A percentile compares a stretch with the other conserved stretches of the same genome.
These are phyloP conservation scores for Antheraea mylitta DNA, from an alignment of 1,140 invertebrate species.

Conservation along the genomic window DNA sequence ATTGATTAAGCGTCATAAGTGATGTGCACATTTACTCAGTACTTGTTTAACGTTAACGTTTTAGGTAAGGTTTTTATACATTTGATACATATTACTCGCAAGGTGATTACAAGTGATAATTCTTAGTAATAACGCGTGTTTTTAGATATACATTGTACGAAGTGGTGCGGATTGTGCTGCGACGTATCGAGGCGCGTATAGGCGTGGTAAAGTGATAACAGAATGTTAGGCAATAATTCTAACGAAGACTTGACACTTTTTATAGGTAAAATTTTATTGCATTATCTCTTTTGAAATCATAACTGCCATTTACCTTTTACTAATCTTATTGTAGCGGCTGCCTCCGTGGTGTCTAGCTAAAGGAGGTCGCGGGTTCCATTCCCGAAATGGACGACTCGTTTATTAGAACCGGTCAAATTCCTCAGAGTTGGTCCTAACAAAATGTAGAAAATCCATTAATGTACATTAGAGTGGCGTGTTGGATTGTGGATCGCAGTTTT, in stretches of 20 bases:
- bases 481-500: not conserved
- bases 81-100: slow-evolving; percentile 77
- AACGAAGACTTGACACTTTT: slow-evolving; percentile 73
- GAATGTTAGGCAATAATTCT: slow-evolving; percentile 55
- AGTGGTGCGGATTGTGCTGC: slow-evolving; percentile 71
- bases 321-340: slow-evolving; percentile 37
- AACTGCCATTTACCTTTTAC: slow-evolving; percentile 71
- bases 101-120: slow-evolving; percentile 77
- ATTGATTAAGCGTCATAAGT: slow-evolving; percentile 65
- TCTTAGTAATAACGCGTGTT: slow-evolving; percentile 67
- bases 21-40: slow-evolving; percentile 72
- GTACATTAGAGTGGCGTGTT: not conserved
- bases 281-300: slow-evolving; percentile 61
- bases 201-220: slow-evolving; percentile 12
- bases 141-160: slow-evolving; percentile 56
- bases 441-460: not conserved
- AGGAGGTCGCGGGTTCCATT: not conserved
- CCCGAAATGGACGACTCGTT: too few species aligned
- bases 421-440: not conserved
- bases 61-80: slow-evolving; percentile 76
- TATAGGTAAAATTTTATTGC: slow-evolving; percentile 73
- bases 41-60: slow-evolving; percentile 63
- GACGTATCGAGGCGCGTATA: not conserved
- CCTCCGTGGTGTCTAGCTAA: not conserved
- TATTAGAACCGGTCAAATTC: too few species aligned